phyloP scores from a whole-genome alignment of 2,888 invertebrate species.

The Cabera pusaria region DNA sequence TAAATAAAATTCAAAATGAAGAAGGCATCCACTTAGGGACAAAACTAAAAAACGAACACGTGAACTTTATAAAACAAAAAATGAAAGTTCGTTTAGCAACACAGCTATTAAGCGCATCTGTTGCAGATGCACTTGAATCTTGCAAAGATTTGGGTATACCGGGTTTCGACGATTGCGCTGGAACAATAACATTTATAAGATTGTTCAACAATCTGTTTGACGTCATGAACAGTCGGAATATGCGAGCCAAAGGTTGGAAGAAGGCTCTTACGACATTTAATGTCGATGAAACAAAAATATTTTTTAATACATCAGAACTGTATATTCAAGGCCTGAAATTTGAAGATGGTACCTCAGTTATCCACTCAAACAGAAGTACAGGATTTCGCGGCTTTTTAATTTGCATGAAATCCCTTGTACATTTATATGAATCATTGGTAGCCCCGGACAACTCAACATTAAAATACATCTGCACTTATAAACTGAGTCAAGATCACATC shows the following conservation, averaged over 20 bases:
- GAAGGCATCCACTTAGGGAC: too few species aligned
- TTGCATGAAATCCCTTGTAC: neutral
- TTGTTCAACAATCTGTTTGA: neutral
- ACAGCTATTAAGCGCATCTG: too few species aligned
- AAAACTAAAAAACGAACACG: too few species aligned
- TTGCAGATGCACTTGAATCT: too few species aligned
- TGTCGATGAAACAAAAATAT: neutral
- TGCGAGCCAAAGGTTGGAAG: conserved; percentile 1
- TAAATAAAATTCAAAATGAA: too few species aligned
- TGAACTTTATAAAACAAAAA: too few species aligned
- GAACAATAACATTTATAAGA: too few species aligned
- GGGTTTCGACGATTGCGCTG: too few species aligned
- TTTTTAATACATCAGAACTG: neutral
- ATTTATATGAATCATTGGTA: neutral
- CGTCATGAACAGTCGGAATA: conserved; percentile 1
- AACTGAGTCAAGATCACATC: neutral
- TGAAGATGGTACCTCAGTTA: neutral
- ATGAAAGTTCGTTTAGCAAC: too few species aligned
- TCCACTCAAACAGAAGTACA: conserved; percentile 1
- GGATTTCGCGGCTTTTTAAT: conserved; percentile 2
- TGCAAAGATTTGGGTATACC: too few species aligned
- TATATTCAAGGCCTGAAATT: conserved; percentile 1
- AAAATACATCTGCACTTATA: neutral
- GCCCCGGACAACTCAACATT: neutral
- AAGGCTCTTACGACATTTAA: neutral